Evolutionary conservation across 2,888 invertebrate species (phyloP).

Genomic region (Drosophila demipolita): DNA sequence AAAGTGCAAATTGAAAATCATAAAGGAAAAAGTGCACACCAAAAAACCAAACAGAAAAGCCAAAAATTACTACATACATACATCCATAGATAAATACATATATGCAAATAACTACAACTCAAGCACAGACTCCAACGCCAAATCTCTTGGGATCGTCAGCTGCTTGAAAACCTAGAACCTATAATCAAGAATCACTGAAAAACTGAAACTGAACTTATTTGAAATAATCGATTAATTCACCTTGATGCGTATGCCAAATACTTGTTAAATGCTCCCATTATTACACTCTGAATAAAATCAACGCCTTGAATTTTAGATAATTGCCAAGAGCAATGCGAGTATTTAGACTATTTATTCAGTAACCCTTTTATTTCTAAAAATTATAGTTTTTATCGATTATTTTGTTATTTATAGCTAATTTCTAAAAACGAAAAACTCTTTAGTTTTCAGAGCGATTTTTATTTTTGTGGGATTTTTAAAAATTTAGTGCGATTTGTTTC

Average conservation of each 20-base stretch:
- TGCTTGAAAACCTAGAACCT: slow-evolving; percentile 15
- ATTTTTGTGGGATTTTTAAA: too few species aligned
- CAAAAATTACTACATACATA: slow-evolving; percentile 24
- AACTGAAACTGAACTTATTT: slow-evolving; percentile 37
- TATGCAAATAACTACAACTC: slow-evolving; percentile 22
- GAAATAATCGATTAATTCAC: slow-evolving; percentile 63
- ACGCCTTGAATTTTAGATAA: not conserved
- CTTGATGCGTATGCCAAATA: slow-evolving; percentile 33
- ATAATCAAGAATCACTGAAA: slow-evolving; percentile 34
- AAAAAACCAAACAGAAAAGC: slow-evolving; percentile 31
- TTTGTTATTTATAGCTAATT: too few species aligned
- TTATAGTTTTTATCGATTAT: too few species aligned
- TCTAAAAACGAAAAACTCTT: not conserved
- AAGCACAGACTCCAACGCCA: slow-evolving; percentile 1
- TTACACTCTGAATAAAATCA: not conserved
- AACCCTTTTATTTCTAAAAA: not conserved
- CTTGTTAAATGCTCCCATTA: slow-evolving; percentile 16
- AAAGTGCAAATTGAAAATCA: slow-evolving; percentile 39
- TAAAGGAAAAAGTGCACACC: slow-evolving; percentile 16
- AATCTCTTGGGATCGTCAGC: slow-evolving; percentile 7
- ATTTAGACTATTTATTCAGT: not conserved
- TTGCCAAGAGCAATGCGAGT: not conserved
- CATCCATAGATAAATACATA: slow-evolving; percentile 19
- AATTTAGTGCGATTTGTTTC: too few species aligned
- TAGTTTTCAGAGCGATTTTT: too few species aligned